phyloP scores from a whole-genome alignment of 2,113 vertebrate genomes.

The Xenus cinereus region DNA sequence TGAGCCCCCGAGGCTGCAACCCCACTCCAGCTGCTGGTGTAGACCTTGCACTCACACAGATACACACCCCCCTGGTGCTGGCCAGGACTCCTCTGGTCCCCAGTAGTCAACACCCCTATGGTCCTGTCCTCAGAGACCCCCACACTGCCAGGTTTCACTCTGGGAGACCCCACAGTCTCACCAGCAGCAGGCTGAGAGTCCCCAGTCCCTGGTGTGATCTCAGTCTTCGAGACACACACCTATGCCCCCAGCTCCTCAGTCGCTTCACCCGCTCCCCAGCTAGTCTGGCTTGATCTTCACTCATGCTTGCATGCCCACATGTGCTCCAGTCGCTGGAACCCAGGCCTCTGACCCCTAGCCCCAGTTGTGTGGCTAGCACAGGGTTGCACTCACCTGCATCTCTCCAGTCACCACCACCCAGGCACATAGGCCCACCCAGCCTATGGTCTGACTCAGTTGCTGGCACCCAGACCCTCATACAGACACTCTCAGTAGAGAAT shows the following conservation, averaged over 20 bases:
- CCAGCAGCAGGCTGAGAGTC: neutral
- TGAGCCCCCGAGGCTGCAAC: rapidly evolving
- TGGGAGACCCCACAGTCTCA: neutral
- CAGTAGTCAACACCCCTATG: rapidly evolving
- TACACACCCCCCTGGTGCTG: neutral
- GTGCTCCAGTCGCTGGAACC: rapidly evolving
- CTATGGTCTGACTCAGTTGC: rapidly evolving
- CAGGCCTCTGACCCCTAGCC: neutral
- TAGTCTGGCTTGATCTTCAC: neutral
- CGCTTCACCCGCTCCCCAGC: neutral
- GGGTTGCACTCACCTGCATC: neutral
- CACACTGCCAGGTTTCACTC: neutral
- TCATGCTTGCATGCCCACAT: neutral
- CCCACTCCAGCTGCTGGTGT: neutral
- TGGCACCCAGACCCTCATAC: rapidly evolving
- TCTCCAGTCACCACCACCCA: rapidly evolving
- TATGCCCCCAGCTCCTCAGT: neutral
- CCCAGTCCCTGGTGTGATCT: neutral
- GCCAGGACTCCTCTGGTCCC: neutral
- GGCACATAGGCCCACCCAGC: rapidly evolving
- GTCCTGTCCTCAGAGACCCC: neutral
- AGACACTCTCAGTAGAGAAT: neutral
- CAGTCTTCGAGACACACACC: neutral
- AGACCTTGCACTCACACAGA: neutral
- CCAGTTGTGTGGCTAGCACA: neutral